These are phyloP conservation scores for Plemyria rubiginata DNA, from an alignment of 2,888 invertebrate genomes.

Conservation along the genomic window DNA sequence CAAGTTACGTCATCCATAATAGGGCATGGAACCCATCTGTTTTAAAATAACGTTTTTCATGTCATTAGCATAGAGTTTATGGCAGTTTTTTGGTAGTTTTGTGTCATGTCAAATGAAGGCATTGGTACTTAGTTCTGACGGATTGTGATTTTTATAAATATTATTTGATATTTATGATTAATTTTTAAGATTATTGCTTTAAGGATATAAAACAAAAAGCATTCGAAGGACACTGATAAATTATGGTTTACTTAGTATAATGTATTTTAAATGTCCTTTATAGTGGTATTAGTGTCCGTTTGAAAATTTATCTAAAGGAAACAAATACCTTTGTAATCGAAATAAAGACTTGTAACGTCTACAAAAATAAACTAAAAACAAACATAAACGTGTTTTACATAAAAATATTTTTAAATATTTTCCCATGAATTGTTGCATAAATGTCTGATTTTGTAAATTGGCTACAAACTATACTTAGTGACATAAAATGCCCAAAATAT, in stretches of 20 bases:
- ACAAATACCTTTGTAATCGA: background rate
- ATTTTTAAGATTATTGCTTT: constrained; percentile 8
- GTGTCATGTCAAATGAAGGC: constrained; percentile 27
- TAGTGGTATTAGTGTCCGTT: constrained; percentile 11
- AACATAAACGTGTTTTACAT: background rate
- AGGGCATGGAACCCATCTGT: constrained; percentile 49
- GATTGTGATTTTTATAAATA: constrained; percentile 20
- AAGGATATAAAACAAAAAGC: constrained; percentile 17
- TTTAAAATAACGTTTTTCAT: constrained; percentile 24
- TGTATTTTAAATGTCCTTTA: constrained; percentile 21
- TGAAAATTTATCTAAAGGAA: constrained; percentile 5
- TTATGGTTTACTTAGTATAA: constrained; percentile 22
- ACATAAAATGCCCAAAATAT: constrained; percentile 1
- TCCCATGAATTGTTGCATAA: background rate
- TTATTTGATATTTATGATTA: constrained; percentile 12
- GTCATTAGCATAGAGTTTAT: constrained; percentile 25
- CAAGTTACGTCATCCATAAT: constrained; percentile 61
- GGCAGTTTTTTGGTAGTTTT: background rate
- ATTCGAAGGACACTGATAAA: constrained; percentile 14
- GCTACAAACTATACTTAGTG: background rate
- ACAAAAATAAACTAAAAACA: constrained; percentile 6
- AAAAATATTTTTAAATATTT: background rate
- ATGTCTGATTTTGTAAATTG: background rate
- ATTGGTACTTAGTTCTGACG: constrained; percentile 28
- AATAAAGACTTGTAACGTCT: background rate